These are phyloP conservation scores for Machimus rusticus DNA, from an alignment of 2,888 invertebrate species.

Conservation along the genomic window DNA sequence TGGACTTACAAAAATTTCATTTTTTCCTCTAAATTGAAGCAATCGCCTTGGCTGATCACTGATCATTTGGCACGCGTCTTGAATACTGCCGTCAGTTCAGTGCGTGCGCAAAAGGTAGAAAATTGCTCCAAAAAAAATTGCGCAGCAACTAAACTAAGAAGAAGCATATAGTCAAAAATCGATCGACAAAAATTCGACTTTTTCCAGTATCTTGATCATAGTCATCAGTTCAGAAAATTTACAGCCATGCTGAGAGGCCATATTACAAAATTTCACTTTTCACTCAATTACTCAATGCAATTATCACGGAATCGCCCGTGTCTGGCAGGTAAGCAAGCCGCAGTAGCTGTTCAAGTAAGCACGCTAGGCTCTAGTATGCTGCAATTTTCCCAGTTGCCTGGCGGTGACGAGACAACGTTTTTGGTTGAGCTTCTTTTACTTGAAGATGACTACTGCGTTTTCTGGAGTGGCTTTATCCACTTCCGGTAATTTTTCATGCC, in stretches of 20 bases:
- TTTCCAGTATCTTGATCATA: not conserved
- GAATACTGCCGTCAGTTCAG: not conserved
- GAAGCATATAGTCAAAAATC: not conserved
- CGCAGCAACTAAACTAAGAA: not conserved
- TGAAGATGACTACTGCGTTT: not conserved
- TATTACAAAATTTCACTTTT: slow-evolving; percentile 40
- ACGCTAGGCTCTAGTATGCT: not conserved
- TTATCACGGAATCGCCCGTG: slow-evolving; percentile 32
- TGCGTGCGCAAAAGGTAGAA: not conserved
- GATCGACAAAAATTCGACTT: not conserved
- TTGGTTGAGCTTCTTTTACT: not conserved
- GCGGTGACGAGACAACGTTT: not conserved
- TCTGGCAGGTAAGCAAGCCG: not conserved
- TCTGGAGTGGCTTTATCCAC: not conserved
- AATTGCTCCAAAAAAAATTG: not conserved
- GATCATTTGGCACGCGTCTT: not conserved
- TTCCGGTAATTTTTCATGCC: not conserved
- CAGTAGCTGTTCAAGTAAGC: not conserved
- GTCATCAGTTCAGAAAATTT: not conserved
- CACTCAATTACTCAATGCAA: slow-evolving; percentile 31
- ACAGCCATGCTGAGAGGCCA: not conserved
- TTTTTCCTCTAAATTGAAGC: not conserved
- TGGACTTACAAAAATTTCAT: not conserved
- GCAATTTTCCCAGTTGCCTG: not conserved
- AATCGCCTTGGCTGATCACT: not conserved